Evolutionary conservation across 1,140 invertebrate species (phyloP), one percentile per base, ranked within the genome.

Genomic region (Heliconius himera): DNA sequence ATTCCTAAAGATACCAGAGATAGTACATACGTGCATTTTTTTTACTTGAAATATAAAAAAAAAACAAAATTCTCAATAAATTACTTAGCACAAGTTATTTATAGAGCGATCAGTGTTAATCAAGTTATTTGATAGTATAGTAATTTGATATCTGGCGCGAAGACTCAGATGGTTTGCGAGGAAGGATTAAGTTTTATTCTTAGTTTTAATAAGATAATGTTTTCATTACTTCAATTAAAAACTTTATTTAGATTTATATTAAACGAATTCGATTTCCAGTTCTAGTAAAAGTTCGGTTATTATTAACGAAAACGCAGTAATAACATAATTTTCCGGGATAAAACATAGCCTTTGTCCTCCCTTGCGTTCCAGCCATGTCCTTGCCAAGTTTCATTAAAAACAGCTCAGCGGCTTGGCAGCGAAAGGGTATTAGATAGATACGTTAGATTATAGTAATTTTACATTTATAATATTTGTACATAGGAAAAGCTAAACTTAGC

Each of bases 311-410:
- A 66, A 66, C 54, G 54, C 54, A 56, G 54, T 56, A 22, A 22
- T 56, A 56, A 56, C 26, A 66, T 66, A 66, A 66, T 66, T 66
- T 66, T 66, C 9, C 26, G 22, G 1, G 60, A 66, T 66, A 66
- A 66, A 66, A 66, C 60, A 66, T 66, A 66, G 60, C 60, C 60
- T 66, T 66, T 66, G 60, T 66, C 60, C 60, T 1, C n/a, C 60
- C 60, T 66, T 5, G 60, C 22, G 54, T 60, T 60, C 60, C 60
- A 66, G 13, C 60, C 13, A 11, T 29, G 60, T 66, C 22, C 26
- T 66, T 66, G 60, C 60, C 60, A 66, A 66, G 60, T 66, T 66
- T 66, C 60, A 66, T 66, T 66, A 66, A 66, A 66, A 66, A 66
- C 60, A n/a, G 26, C 60, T 66, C 60, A 66, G 60, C 26, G 60